phyloP scores from a whole-genome alignment of 2,888 invertebrate genomes.

The Aporophyla lueneburgensis region DNA sequence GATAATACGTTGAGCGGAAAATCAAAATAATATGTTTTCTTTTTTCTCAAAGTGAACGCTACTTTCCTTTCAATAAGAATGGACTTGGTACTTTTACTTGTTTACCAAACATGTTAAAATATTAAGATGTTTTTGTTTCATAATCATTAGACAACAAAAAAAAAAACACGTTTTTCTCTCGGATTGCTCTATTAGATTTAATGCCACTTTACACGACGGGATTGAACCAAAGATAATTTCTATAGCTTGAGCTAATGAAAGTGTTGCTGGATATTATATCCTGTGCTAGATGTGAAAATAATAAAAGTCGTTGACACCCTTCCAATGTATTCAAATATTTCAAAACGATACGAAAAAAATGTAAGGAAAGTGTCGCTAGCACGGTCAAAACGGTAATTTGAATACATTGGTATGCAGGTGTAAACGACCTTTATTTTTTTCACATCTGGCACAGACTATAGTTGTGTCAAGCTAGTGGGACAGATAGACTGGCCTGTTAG shows the following conservation, averaged over 20 bases:
- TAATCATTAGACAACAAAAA: not conserved
- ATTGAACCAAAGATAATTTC: too few relatives aligned
- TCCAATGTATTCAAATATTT: too few relatives aligned
- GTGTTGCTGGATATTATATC: not conserved
- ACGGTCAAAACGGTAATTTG: too few relatives aligned
- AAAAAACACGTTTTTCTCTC: not conserved
- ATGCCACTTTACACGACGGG: not conserved
- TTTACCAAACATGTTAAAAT: not conserved
- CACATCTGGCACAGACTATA: too few relatives aligned
- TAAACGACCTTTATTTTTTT: too few relatives aligned
- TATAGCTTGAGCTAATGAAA: not conserved
- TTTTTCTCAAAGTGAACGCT: not conserved
- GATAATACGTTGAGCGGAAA: not conserved
- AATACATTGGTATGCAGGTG: too few relatives aligned
- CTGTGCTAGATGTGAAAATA: too few relatives aligned
- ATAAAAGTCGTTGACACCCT: too few relatives aligned
- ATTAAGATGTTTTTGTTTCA: not conserved
- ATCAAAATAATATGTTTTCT: conserved; percentile 2
- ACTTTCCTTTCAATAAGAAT: not conserved
- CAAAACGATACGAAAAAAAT: too few relatives aligned
- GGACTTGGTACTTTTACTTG: not conserved
- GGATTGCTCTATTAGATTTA: not conserved
- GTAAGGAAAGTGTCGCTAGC: too few relatives aligned
- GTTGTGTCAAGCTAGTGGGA: too few relatives aligned
- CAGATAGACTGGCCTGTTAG: too few relatives aligned